A percentile compares a stretch with the other conserved stretches of the same genome.
These are phyloP conservation scores for Lithophane socia DNA, from an alignment of 2,888 invertebrate genomes.

Conservation along the genomic window DNA sequence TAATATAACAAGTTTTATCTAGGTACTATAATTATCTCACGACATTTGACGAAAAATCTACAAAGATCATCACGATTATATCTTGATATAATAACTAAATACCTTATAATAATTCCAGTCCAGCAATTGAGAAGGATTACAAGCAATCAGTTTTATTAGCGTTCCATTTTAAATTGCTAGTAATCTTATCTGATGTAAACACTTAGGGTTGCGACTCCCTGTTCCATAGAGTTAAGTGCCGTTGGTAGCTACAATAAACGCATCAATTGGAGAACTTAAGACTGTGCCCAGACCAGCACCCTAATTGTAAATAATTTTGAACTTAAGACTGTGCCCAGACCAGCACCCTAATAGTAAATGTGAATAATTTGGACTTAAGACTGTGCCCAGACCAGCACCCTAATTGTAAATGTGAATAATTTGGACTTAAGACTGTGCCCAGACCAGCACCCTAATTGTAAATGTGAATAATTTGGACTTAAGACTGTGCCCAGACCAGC, in stretches of 20 bases:
- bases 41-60: neutral
- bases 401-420: no score
- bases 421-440: neutral
- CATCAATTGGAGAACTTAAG: neutral
- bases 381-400: neutral
- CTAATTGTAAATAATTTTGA: no score
- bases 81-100: conserved; percentile 4
- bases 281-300: neutral
- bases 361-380: neutral
- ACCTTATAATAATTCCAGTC: conserved; percentile 7
- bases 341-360: no score
- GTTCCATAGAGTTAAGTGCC: conserved; percentile 20
- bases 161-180: conserved; percentile 31
- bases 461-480: no score
- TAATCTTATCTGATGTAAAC: conserved; percentile 42
- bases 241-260: neutral
- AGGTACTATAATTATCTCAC: conserved; percentile 6
- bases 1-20: neutral
- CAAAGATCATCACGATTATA: conserved; percentile 27
- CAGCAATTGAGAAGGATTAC: conserved; percentile 27
- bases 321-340: no score
- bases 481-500: no score
- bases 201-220: conserved; percentile 24
- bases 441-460: no score
- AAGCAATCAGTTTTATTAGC: conserved; percentile 38